phyloP scores from a whole-genome alignment of 2,797 vertebrate genomes.

The Coregonus sp. region DNA sequence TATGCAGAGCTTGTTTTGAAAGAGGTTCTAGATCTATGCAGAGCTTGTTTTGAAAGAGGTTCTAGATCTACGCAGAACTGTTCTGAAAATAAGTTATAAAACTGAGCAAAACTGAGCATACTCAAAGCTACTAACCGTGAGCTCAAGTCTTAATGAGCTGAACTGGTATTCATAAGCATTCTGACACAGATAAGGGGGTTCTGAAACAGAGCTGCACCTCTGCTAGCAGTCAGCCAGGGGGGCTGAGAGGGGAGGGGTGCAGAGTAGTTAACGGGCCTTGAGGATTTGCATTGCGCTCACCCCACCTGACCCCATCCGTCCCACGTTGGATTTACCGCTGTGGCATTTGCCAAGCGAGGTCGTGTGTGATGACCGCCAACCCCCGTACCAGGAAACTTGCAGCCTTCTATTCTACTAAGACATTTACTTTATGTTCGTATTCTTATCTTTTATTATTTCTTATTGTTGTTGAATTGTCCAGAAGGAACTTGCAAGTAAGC shows the following conservation, averaged over 20 bases:
- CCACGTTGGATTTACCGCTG: slow-evolving; percentile 34
- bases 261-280: slow-evolving; percentile 29
- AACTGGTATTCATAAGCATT: no score
- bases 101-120: no score
- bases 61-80: background rate
- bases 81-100: no score
- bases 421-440: no score
- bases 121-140: no score
- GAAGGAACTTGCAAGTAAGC: no score
- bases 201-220: no score
- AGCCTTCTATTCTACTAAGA: slow-evolving; percentile 13
- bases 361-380: background rate
- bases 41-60: background rate
- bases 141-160: no score
- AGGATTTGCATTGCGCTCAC: slow-evolving; percentile 63
- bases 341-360: slow-evolving; percentile 7
- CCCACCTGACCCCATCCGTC: slow-evolving; percentile 50
- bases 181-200: no score
- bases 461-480: no score
- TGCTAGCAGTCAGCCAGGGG: no score
- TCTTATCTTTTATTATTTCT: no score
- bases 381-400: slow-evolving; percentile 7
- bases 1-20: background rate
- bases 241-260: background rate
- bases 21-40: background rate